Percentiles rank a stretch among this genome's conserved stretches.
These are phyloP conservation scores for Pemphredon lugubris DNA, from an alignment of 2,888 invertebrate species.

Conservation along the genomic window DNA sequence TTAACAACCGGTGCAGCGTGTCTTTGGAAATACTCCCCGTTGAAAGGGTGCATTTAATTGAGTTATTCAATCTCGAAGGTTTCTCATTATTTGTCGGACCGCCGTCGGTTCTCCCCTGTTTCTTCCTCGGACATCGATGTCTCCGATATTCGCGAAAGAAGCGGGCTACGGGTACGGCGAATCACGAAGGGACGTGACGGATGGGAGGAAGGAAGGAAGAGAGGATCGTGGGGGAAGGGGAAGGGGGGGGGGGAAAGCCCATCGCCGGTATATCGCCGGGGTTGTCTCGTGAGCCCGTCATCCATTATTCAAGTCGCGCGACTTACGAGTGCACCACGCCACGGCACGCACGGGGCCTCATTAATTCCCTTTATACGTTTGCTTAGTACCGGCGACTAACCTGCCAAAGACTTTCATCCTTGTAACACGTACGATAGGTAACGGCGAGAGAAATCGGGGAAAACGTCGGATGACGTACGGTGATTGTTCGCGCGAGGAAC, in stretches of 20 bases:
- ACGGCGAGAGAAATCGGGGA: not conserved
- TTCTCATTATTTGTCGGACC: no score
- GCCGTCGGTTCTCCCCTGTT: not conserved
- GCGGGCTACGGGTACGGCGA: slow-evolving; percentile 24
- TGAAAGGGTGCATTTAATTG: no score
- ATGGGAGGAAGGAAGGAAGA: slow-evolving; percentile 55
- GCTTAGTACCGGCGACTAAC: slow-evolving; percentile 58
- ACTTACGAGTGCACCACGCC: slow-evolving; percentile 68
- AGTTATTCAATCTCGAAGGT: no score
- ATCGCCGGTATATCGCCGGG: slow-evolving; percentile 60
- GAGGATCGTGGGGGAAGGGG: slow-evolving; percentile 53
- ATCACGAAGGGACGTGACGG: slow-evolving; percentile 63
- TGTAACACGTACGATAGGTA: slow-evolving; percentile 9
- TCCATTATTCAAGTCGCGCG: slow-evolving; percentile 74
- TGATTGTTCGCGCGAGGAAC: no score
- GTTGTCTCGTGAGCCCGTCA: slow-evolving; percentile 66
- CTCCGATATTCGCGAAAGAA: slow-evolving; percentile 30
- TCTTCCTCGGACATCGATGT: not conserved
- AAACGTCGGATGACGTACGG: not conserved
- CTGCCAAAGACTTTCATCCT: slow-evolving; percentile 57
- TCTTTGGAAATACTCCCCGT: no score
- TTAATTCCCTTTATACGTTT: slow-evolving; percentile 74
- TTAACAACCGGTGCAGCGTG: no score
- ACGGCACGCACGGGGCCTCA: slow-evolving; percentile 67
- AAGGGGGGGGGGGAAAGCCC: slow-evolving; percentile 53